phyloP scores from a whole-genome alignment of 2,797 vertebrate species.

The Muscicapa striata region DNA sequence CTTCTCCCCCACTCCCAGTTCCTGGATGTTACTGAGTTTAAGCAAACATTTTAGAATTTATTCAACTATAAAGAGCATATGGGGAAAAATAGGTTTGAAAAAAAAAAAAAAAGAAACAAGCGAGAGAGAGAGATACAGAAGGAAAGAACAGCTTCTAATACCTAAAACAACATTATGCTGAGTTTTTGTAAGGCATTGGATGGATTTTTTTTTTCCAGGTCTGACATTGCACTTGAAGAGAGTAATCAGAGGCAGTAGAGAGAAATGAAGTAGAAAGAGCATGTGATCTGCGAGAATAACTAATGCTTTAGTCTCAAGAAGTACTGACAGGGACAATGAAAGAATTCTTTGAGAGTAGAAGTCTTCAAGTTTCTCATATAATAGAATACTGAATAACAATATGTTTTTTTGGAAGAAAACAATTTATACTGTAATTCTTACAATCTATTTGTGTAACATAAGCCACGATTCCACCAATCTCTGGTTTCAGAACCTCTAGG shows the following conservation, averaged over 20 bases:
- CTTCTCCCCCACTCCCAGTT: rapidly evolving
- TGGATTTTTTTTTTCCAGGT: background rate
- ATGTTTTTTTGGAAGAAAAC: background rate
- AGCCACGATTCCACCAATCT: background rate
- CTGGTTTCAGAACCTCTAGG: background rate
- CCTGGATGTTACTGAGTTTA: background rate
- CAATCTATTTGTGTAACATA: background rate
- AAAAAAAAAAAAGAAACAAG: no score
- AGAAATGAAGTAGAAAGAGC: background rate
- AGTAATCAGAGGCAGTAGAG: background rate
- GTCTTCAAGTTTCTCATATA: background rate
- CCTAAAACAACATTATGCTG: background rate
- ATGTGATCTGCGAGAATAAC: background rate
- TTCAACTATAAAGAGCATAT: background rate
- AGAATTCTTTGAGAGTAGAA: background rate
- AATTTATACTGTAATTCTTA: background rate
- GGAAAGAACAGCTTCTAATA: background rate
- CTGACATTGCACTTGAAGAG: background rate
- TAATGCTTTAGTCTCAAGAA: background rate
- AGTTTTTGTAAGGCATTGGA: background rate
- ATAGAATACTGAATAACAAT: background rate
- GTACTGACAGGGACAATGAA: background rate
- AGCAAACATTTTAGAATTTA: background rate
- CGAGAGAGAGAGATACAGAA: no score
- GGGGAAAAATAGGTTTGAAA: rapidly evolving